Evolutionary conservation across 1,140 invertebrate species (phyloP), one percentile per base, ranked within the genome.

Genomic region (Augochlora pura): DNA sequence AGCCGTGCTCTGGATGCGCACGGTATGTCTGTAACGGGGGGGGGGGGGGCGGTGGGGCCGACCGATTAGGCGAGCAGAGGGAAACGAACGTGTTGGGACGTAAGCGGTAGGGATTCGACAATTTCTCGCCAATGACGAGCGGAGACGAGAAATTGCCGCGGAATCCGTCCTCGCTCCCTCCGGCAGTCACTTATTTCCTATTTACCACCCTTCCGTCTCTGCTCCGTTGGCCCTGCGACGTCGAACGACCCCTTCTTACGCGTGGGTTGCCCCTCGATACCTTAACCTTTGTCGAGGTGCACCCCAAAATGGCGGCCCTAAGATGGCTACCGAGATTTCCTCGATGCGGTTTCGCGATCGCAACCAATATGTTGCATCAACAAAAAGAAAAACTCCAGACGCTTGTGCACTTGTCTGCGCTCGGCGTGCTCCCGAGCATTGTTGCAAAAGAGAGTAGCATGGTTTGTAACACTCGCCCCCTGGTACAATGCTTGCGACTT

Each of bases 101-200:
- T 32, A 86, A 76, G 80, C 68, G 67, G 81, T 82, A 79, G 82
- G 81, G 88, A 90, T 92, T 91, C 90, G 92, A 90, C 90, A 90
- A 92, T 92, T 89, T 91, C 87, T 88, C 91, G 83, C 91, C 92
- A 93, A 93, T 93, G 89, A 91, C 88, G 85, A 85, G 73, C 86
- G 89, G 69, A 82, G 86, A 85, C 85, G 90, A 91, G 84, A 92
- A 93, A 93, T 93, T 93, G 91, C 89, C 89, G 90, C 91, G 88
- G 92, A 92, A 93, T 92, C 86, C 89, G 89, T 76, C 88, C 90
- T 87, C 88, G 73, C 88, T 84, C 91, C 91, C 90, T 90, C 89
- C 88, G 92, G 91, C 92, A 86, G 84, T 89, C 84, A 91, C 91
- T 93, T 91, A 93, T 93, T 93, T 93, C 92, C 91, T 90, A 92